Percentiles rank a stretch among this genome's conserved stretches.
Conservation (phyloP, 1,140 invertebrate species). For the Bombus confusus region DNA sequence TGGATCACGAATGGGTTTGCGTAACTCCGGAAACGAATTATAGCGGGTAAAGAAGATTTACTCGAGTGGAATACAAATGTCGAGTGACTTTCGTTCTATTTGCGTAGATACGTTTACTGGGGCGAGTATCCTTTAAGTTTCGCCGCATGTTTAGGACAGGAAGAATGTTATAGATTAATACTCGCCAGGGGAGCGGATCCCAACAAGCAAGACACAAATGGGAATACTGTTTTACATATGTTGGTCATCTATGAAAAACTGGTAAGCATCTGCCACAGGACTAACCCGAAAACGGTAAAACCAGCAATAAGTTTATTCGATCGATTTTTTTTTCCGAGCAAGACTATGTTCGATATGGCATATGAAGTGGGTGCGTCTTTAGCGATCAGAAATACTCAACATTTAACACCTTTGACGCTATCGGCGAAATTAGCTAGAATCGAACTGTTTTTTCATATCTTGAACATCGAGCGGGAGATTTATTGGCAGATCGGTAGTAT, state of each 20-base stretch:
- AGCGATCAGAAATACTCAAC: slow-evolving; percentile 92
- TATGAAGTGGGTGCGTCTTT: slow-evolving; percentile 95
- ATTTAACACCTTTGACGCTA: slow-evolving; percentile 96
- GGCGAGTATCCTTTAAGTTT: slow-evolving; percentile 98
- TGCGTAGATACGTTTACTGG: slow-evolving; percentile 96
- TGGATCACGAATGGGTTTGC: slow-evolving; percentile 96
- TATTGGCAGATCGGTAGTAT: slow-evolving; percentile 98
- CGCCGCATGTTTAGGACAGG: slow-evolving; percentile 97
- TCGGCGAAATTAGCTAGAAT: slow-evolving; percentile 96
- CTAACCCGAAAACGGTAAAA: background rate
- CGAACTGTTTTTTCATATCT: slow-evolving; percentile 97
- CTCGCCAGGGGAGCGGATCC: slow-evolving; percentile 97
- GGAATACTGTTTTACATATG: slow-evolving; percentile 98
- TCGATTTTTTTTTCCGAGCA: background rate
- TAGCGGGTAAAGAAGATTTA: slow-evolving; percentile 87
- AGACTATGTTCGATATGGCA: slow-evolving; percentile 97
- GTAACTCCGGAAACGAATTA: slow-evolving; percentile 95
- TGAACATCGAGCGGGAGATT: slow-evolving; percentile 96
- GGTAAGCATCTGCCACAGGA: slow-evolving; percentile 81
- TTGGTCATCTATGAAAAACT: slow-evolving; percentile 97
- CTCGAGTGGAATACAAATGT: background rate
- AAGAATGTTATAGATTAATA: slow-evolving; percentile 97
- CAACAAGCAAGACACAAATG: slow-evolving; percentile 97
- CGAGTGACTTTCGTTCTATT: background rate
- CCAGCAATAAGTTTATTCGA: background rate